Evolutionary conservation across 1,140 invertebrate genomes (phyloP), one percentile per base, ranked within the genome.

Genomic region (Macrocentrus cingulum): DNA sequence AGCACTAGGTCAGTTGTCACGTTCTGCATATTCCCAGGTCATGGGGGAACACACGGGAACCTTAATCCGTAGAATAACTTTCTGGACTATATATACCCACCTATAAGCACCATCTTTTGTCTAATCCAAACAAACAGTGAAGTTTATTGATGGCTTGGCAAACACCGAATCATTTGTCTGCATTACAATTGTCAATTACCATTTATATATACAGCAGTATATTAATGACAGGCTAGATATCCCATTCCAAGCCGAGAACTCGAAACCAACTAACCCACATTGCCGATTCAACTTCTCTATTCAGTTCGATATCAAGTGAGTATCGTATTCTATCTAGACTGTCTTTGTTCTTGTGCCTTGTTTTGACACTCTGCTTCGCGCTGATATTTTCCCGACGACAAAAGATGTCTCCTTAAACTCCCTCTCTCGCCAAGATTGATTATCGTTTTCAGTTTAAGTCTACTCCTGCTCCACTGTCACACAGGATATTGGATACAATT

Each of bases 221-320:
- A 49, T 29, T 7, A 13, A 4, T 23, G 1, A 49, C 46, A 29
- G 32, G 23, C 32, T n/a, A n/a, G n/a, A n/a, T 49, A 2, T 7
- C 9, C 25, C 25, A 29, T 29, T 29, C 25, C 9, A 29, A 5
- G 4, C 23, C 36, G 23, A 44, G 13, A 55, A 32, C 41, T 18
- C 8, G 25, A 45, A 55, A 55, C 16, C 39, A 44, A 45, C 39
- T 55, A 57, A 50, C 55, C 46, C 46, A 50, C 46, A 32, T 57
- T 41, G 37, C 46, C 18, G 48, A 57, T 48, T 49, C 50, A 57
- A 57, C 36, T 49, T 50, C n/a, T 18, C 20, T 50, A 20, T 13
- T 46, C n/a, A 16, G 23, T 25, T 45, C n/a, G 36, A 23, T 57
- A 49, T 53, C 51, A 53, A 39, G 46, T 50, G 23, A n/a, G n/a